Evolutionary conservation across 2,797 vertebrate species (phyloP), one percentile per base, ranked within the genome.

Genomic region (Echeneis naucrates): DNA sequence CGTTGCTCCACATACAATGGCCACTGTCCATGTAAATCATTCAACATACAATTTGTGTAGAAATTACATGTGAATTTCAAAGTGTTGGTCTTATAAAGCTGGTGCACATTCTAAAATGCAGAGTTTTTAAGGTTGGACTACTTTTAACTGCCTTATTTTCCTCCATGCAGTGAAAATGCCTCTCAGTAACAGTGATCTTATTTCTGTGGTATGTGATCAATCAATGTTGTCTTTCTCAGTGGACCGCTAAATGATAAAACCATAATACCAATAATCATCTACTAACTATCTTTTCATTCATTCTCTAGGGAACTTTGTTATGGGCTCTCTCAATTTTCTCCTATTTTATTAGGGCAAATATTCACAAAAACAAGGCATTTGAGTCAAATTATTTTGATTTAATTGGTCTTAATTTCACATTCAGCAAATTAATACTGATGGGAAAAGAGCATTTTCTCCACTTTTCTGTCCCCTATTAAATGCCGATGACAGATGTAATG

Each of bases 331-430:
- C 59, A 66, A 16, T 82, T 81, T 60, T 13, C 51, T 75, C 62
- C 57, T 47, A 16, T 66, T 64, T 77, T 63, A 85, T 84, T 86
- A 68, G 51, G 68, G 23, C 72, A 72, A 11, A 81, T 76, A 77
- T 87, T 82, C 56, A 44, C 64, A 71, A 42, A 56, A 77, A 83
- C 84, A 27, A 58, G 58, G 65, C 23, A 1, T 86, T 80, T 80
- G 61, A 81, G 68, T 72, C 62, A 75, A 86, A 91, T 88, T 86
- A 84, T 85, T 90, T 78, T 72, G 44, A 63, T 82, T 79, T 87
- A 90, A 91, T 89, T 88, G 78, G 72, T 71, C 65, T 77, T 68
- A 61, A 74, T 81, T 65, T 52, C 7, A 77, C 85, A 70, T 72
- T 83, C 56, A 82, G 85, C 82, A 60, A 77, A 75, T 82, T 60